phyloP scores from a whole-genome alignment of 2,888 invertebrate genomes.

The Catocala fraxini region DNA sequence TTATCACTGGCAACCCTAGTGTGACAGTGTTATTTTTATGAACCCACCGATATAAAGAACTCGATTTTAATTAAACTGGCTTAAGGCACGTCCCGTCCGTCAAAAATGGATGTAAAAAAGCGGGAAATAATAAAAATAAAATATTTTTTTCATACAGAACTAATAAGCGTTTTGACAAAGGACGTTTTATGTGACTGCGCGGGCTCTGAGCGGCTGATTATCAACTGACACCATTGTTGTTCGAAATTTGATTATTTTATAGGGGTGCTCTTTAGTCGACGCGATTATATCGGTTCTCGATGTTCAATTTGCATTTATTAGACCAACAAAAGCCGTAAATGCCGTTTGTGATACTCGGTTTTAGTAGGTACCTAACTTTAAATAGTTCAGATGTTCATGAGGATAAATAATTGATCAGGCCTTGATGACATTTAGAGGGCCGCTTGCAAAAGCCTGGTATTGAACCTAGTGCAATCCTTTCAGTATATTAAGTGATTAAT shows the following conservation, averaged over 20 bases:
- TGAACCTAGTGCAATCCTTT: too few relatives aligned
- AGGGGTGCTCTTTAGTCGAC: constrained; percentile 66
- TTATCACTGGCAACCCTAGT: constrained; percentile 34
- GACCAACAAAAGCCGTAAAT: too few relatives aligned
- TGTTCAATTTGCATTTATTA: constrained; percentile 7
- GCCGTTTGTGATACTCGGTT: too few relatives aligned
- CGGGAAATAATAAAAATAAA: constrained; percentile 53
- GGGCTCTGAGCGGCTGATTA: constrained; percentile 75
- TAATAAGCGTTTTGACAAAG: constrained; percentile 75
- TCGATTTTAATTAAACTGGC: constrained; percentile 83
- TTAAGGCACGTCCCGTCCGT: constrained; percentile 63
- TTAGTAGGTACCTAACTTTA: too few relatives aligned
- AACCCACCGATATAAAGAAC: constrained; percentile 67
- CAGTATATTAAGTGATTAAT: too few relatives aligned
- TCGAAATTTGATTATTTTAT: constrained; percentile 78
- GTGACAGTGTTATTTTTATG: constrained; percentile 83
- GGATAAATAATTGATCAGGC: too few relatives aligned
- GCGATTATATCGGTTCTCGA: constrained; percentile 7
- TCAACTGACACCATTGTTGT: constrained; percentile 81
- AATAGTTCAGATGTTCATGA: too few relatives aligned
- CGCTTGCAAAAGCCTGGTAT: too few relatives aligned
- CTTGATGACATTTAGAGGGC: too few relatives aligned
- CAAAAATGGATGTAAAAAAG: constrained; percentile 43
- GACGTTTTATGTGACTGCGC: constrained; percentile 70
- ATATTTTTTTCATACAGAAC: constrained; percentile 56